These are phyloP conservation scores for Tortrix viridana DNA, from an alignment of 2,888 invertebrate genomes.

Conservation along the genomic window DNA sequence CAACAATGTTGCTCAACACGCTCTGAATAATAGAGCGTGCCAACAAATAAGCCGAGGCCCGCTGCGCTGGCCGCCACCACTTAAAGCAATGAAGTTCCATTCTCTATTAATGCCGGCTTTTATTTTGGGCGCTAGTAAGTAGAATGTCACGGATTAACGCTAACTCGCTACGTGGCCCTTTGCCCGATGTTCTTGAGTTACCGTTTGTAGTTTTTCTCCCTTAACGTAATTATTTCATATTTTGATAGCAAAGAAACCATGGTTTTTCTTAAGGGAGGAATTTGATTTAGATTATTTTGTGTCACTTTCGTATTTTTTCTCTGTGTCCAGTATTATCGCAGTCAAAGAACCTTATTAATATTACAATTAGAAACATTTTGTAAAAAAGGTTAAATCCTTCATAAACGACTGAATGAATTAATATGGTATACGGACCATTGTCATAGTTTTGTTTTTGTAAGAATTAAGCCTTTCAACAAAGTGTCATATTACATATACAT, in stretches of 20 bases:
- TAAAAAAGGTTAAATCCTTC: no score
- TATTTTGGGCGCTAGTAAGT: slow-evolving; percentile 37
- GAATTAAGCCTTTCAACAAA: no score
- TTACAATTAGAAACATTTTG: no score
- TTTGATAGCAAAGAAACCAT: background rate
- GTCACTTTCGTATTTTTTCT: no score
- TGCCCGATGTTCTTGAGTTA: slow-evolving; percentile 14
- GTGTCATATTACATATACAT: no score
- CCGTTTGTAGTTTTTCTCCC: slow-evolving; percentile 22
- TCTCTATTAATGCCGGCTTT: slow-evolving; percentile 42
- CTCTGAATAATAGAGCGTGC: slow-evolving; percentile 41
- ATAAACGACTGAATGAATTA: no score
- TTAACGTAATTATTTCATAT: slow-evolving; percentile 29
- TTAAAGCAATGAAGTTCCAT: slow-evolving; percentile 42
- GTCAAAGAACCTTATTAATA: no score
- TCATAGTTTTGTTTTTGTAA: no score
- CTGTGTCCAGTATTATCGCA: no score
- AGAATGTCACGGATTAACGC: slow-evolving; percentile 24
- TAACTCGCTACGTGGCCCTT: slow-evolving; percentile 24
- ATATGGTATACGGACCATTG: no score
- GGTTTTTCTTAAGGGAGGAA: background rate
- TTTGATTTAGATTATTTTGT: background rate
- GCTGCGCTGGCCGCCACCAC: slow-evolving; percentile 39
- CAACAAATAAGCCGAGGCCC: slow-evolving; percentile 34
- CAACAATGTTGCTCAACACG: slow-evolving; percentile 18